Conservation (phyloP, 2,113 vertebrate species). For the Caranx melampygus region DNA sequence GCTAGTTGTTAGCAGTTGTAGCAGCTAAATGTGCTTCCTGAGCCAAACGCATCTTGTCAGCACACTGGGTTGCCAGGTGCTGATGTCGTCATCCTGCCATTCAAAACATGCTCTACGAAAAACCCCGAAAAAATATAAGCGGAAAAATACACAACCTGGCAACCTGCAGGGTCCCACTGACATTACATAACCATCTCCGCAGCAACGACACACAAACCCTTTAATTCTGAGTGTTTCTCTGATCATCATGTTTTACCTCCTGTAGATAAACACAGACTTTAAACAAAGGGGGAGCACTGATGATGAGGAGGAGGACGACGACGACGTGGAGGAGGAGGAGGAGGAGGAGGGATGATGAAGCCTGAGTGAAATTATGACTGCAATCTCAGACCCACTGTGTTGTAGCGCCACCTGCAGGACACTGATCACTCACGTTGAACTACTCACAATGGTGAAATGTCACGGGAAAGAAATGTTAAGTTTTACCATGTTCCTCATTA, state of each 20-base stretch:
- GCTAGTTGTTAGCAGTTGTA: conserved; percentile 33
- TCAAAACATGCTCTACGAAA: neutral
- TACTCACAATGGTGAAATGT: too few species aligned
- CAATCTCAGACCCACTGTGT: neutral
- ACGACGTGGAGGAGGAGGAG: neutral
- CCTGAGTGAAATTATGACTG: neutral
- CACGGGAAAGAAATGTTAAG: too few species aligned
- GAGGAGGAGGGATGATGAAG: neutral
- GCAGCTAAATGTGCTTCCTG: conserved; percentile 12
- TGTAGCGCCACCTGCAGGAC: conserved; percentile 19
- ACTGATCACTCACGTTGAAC: too few species aligned
- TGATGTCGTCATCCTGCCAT: neutral
- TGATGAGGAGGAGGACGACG: neutral
- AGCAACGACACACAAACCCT: neutral
- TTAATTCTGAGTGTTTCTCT: neutral
- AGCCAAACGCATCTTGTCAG: conserved; percentile 8
- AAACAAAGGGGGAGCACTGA: neutral
- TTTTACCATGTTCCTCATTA: too few species aligned
- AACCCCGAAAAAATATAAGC: accelerated
- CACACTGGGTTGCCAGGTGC: conserved; percentile 22
- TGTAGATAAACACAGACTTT: neutral
- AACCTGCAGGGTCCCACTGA: neutral
- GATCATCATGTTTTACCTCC: neutral
- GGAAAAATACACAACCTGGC: neutral
- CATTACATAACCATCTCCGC: conserved; percentile 17